phyloP scores from a whole-genome alignment of 2,113 vertebrate species.

The Rhagologus leucostigma region DNA sequence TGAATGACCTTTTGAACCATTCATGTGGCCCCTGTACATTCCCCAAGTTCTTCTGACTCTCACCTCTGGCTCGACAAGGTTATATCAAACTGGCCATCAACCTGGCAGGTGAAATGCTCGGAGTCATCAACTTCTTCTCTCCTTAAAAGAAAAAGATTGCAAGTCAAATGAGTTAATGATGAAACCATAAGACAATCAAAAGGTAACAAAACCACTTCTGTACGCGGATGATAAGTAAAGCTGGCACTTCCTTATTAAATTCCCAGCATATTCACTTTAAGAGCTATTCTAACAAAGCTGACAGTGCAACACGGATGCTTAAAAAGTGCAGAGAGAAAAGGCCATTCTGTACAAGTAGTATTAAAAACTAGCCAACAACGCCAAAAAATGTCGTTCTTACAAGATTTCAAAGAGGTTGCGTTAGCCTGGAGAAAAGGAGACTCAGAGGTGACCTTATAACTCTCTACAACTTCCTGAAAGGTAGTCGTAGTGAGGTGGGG shows the following conservation, averaged over 20 bases:
- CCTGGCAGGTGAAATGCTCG: constrained; percentile 46
- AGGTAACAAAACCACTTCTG: neutral
- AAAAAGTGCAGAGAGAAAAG: neutral
- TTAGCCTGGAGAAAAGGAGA: no score
- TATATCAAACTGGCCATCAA: constrained; percentile 58
- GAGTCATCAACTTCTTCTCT: constrained; percentile 56
- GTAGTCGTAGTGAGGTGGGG: no score
- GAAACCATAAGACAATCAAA: neutral
- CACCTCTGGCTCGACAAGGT: constrained; percentile 32
- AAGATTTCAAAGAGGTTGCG: neutral
- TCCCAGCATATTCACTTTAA: neutral
- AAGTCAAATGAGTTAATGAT: neutral
- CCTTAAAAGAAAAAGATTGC: constrained; percentile 29
- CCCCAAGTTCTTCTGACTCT: neutral
- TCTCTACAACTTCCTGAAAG: no score
- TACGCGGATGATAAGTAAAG: neutral
- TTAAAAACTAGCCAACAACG: neutral
- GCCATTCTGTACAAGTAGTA: neutral
- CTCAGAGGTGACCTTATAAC: no score
- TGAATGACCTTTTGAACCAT: neutral
- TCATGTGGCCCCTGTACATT: neutral
- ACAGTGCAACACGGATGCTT: neutral
- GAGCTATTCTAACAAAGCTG: neutral
- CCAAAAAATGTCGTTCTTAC: neutral
- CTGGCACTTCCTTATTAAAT: neutral